A percentile compares a stretch with the other conserved stretches of the same genome.
Conservation (phyloP, 35 echinoderm and acorn worm species). For the Hemicentrotus pulcherrimus region DNA sequence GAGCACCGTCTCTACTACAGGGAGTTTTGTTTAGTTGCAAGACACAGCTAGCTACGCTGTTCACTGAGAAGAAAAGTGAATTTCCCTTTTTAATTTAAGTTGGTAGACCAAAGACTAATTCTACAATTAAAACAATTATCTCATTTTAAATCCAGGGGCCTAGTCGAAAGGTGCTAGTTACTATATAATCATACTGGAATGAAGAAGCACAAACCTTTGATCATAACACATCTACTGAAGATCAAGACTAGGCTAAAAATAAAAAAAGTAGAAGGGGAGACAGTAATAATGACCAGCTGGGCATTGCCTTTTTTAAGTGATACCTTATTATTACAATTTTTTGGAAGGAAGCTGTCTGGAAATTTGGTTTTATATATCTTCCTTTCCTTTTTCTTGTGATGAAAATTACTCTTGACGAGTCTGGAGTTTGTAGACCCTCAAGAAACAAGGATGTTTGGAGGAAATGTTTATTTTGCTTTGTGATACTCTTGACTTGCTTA, state of each 20-base stretch:
- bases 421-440: background rate
- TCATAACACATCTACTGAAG: background rate
- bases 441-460: too few species aligned
- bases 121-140: background rate
- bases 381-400: background rate
- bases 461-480: too few species aligned
- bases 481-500: too few species aligned
- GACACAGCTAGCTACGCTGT: background rate
- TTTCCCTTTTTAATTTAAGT: constrained; percentile 6
- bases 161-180: background rate
- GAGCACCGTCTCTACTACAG: background rate
- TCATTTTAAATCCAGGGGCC: background rate
- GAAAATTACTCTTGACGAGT: background rate
- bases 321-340: too few species aligned
- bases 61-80: background rate
- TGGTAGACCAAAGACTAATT: background rate
- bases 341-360: background rate
- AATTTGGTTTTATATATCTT: too few species aligned
- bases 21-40: background rate
- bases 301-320: background rate
- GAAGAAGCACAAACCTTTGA: background rate
- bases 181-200: background rate
- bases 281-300: background rate
- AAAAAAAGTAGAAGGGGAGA: background rate
- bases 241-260: background rate